Evolutionary conservation across 2,113 vertebrate species (phyloP).

Genomic region (Pipa parva): DNA sequence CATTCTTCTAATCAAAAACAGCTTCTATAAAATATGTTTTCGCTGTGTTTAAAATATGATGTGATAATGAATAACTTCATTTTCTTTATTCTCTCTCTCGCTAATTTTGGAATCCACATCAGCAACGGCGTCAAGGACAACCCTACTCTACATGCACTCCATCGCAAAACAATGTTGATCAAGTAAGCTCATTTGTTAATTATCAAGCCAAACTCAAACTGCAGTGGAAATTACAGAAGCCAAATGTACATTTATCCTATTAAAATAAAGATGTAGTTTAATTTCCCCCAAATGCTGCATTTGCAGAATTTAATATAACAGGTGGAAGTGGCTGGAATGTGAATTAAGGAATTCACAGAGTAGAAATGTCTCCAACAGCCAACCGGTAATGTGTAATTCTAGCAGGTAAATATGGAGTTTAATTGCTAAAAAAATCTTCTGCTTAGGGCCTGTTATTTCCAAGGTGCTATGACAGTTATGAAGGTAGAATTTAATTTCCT

Average conservation of each 20-base stretch:
- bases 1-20: too few relatives aligned
- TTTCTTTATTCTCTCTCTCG: too few relatives aligned
- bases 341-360: background rate
- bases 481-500: slow-evolving; percentile 7
- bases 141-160: too few relatives aligned
- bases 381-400: slow-evolving; percentile 5
- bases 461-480: slow-evolving; percentile 17
- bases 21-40: too few relatives aligned
- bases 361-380: background rate
- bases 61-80: too few relatives aligned
- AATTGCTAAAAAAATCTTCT: slow-evolving; percentile 21
- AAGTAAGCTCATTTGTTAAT: background rate
- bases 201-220: background rate
- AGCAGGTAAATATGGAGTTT: slow-evolving; percentile 4
- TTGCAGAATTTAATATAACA: slow-evolving; percentile 25
- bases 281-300: slow-evolving; percentile 16
- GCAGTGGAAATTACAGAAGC: background rate
- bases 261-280: slow-evolving; percentile 27
- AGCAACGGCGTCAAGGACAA: too few relatives aligned
- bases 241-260: slow-evolving; percentile 15
- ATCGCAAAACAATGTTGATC: background rate
- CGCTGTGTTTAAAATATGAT: too few relatives aligned
- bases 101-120: too few relatives aligned
- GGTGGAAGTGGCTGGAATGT: slow-evolving; percentile 13
- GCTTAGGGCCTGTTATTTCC: slow-evolving; percentile 19